phyloP scores from a whole-genome alignment of 2,797 vertebrate genomes.

The Mormyrops attenuatus region DNA sequence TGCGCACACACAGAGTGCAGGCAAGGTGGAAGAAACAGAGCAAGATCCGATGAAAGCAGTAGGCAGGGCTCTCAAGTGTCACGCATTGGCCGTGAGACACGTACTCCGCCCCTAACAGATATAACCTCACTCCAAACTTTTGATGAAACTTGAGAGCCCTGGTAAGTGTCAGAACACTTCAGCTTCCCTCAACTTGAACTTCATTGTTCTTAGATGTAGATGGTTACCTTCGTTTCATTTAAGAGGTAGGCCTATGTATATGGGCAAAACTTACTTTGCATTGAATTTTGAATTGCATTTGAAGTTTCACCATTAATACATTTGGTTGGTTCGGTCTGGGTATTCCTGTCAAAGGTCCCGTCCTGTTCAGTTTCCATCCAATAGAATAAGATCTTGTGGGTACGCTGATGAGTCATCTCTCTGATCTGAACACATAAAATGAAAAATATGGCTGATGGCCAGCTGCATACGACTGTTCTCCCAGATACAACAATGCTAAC shows the following conservation, averaged over 20 bases:
- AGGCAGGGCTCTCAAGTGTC: background rate
- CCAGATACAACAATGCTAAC: background rate
- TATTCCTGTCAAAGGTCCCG: background rate
- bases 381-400: background rate
- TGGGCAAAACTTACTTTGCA: background rate
- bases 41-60: background rate
- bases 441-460: background rate
- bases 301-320: background rate
- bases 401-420: background rate
- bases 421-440: background rate
- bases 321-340: background rate
- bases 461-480: background rate
- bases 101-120: background rate
- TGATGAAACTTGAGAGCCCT: background rate
- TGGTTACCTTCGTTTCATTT: background rate
- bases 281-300: background rate
- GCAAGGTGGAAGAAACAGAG: background rate
- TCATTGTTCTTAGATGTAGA: background rate
- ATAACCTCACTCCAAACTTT: background rate
- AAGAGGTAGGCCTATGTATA: background rate
- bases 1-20: background rate
- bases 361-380: background rate
- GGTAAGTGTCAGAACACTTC: background rate
- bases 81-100: background rate
- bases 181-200: background rate